Evolutionary conservation across 1,140 invertebrate genomes (phyloP).

Genomic region (Panagrolaimus sp.): DNA sequence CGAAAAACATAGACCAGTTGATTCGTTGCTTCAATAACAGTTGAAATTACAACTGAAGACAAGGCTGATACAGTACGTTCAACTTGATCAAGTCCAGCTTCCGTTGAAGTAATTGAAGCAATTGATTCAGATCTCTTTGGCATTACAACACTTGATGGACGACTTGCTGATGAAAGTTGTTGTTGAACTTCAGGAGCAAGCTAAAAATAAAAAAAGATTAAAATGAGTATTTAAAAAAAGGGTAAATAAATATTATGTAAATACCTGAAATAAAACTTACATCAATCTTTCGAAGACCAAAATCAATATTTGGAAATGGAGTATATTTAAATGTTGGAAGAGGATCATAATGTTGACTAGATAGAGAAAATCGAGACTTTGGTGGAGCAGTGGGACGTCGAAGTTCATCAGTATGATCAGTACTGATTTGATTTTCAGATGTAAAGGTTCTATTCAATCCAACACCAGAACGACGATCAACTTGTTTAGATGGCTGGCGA

Average conservation of each 20-base stretch:
- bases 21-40: not conserved
- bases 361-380: not conserved
- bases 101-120: too few species aligned
- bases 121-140: too few species aligned
- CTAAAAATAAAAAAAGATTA: not conserved
- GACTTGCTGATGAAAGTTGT: too few species aligned
- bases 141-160: too few species aligned
- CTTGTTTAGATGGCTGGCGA: not conserved
- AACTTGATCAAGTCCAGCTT: too few species aligned
- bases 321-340: not conserved
- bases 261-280: not conserved
- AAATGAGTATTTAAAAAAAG: too few species aligned
- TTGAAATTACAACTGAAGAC: too few species aligned
- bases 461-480: not conserved
- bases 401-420: not conserved
- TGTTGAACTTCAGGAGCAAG: not conserved
- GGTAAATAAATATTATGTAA: too few species aligned
- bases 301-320: not conserved
- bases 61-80: too few species aligned
- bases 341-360: not conserved
- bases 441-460: not conserved
- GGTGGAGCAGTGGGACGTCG: not conserved
- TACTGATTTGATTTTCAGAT: not conserved
- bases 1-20: not conserved
- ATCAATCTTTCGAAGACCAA: not conserved